Conservation (phyloP, 2,797 vertebrate genomes). For the Bothrops alternatus region DNA sequence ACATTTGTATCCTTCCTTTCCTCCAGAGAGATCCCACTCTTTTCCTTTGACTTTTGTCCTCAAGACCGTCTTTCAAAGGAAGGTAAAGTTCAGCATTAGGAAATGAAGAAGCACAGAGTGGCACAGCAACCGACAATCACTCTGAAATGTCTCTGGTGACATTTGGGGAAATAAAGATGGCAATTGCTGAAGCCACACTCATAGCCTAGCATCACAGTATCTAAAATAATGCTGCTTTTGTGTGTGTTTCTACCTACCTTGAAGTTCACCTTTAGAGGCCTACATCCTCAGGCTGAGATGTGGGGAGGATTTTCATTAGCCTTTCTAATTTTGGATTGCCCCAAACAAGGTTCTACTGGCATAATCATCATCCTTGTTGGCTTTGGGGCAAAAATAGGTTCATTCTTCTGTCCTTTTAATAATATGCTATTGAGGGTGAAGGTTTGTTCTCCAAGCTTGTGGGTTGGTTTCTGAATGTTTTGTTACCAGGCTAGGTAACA, state of each 20-base stretch:
- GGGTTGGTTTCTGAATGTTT: too few species aligned
- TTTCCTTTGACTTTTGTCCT: background rate
- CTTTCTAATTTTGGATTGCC: background rate
- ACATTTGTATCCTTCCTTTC: too few species aligned
- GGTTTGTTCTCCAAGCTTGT: too few species aligned
- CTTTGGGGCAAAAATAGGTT: background rate
- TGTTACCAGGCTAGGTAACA: too few species aligned
- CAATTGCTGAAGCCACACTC: background rate
- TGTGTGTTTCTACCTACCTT: background rate
- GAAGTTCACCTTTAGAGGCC: background rate
- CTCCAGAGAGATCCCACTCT: background rate
- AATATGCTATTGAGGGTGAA: background rate
- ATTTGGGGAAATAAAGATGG: background rate
- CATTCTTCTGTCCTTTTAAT: background rate
- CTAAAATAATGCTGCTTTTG: background rate
- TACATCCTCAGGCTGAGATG: background rate
- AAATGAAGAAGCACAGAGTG: background rate
- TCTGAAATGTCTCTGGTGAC: background rate
- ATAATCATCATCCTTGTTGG: background rate
- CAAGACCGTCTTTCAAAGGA: background rate
- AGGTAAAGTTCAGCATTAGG: background rate
- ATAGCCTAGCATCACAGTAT: background rate
- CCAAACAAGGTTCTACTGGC: background rate
- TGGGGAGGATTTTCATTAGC: background rate
- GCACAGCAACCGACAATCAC: background rate